Evolutionary conservation across 2,113 vertebrate genomes (phyloP).

Genomic region (Mungos mungo): DNA sequence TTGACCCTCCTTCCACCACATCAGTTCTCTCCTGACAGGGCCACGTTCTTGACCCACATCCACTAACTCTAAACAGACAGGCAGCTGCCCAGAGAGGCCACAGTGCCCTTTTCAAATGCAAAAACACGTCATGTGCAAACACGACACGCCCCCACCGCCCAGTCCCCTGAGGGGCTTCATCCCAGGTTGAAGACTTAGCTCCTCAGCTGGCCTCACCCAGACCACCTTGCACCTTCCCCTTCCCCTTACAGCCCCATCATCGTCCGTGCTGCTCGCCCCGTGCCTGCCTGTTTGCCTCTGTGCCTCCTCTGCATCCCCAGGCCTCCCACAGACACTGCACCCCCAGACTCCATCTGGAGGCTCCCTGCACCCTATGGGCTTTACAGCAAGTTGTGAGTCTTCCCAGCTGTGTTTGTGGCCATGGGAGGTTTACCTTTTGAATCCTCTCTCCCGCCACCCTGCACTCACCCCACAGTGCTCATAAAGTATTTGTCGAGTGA

Average conservation of each 20-base stretch:
- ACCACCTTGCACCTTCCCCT: too few species aligned
- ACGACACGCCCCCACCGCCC: too few species aligned
- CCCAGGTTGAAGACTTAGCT: neutral
- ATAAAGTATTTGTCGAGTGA: neutral
- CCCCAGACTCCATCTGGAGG: neutral
- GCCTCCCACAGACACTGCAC: neutral
- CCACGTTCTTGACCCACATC: neutral
- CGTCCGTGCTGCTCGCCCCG: accelerated
- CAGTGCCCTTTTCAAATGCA: neutral
- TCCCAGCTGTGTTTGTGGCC: neutral
- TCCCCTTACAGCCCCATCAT: neutral
- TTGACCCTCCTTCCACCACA: too few species aligned
- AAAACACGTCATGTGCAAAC: too few species aligned
- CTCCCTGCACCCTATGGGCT: neutral
- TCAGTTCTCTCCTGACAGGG: neutral
- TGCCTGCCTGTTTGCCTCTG: too few species aligned
- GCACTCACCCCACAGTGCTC: neutral
- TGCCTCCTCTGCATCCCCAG: neutral
- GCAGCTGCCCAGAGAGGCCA: neutral
- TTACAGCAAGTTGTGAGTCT: neutral
- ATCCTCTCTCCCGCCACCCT: neutral
- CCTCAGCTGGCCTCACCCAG: neutral
- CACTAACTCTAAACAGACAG: accelerated
- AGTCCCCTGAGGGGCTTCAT: neutral
- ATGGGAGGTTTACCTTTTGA: neutral